Base-by-base conservation (phyloP, 1,140 invertebrate genomes). In the Brachionus plicatilis region DNA sequence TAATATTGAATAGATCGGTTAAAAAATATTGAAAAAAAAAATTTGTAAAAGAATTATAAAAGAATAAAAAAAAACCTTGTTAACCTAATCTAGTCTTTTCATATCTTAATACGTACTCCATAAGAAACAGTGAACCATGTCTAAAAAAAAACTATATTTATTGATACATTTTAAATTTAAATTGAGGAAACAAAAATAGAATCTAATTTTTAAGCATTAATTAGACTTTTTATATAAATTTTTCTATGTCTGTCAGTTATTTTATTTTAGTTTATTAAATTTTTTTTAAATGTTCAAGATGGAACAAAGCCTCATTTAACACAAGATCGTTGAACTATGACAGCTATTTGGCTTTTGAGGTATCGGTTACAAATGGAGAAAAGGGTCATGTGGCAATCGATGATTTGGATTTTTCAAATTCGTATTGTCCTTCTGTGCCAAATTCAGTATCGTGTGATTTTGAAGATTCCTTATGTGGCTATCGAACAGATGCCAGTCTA, bases 401-500 rank as follows among this genome's bases (percentile, higher is more conserved):
- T 29, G 72, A 76, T 76, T 29, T 76, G 9, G 9, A 17, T 24
- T 76, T 12, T 37, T 50, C 72, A 1, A 50, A 47, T 12, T 24
- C 45, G 2, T 47, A 24, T 37, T 87, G 87, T 85, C 79, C 85
- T 27, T 33, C 17, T 12, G 72, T 27, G 11, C 41, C 41, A 27
- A 50, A 50, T 76, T 76, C 72, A 27, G 27, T 76, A 27, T 9
- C 17, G 0, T 76, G 72, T 17, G 17, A 76, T 29, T 76, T 76
- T 29, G 72, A 76, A 76, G 72, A 76, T 27, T 24, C 43, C 29
- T 50, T 76, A 50, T 76, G 72, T 50, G 72, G 72, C 8, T 76
- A 76, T 47, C 43, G 20, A 27, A 37, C 72, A n/a, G 72, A 76
- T 9, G 7, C 0, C 27, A 76, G 27, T 5, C 27, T 76, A 11